phyloP scores from a whole-genome alignment of 1,140 invertebrate species.

The Diprion similis region DNA sequence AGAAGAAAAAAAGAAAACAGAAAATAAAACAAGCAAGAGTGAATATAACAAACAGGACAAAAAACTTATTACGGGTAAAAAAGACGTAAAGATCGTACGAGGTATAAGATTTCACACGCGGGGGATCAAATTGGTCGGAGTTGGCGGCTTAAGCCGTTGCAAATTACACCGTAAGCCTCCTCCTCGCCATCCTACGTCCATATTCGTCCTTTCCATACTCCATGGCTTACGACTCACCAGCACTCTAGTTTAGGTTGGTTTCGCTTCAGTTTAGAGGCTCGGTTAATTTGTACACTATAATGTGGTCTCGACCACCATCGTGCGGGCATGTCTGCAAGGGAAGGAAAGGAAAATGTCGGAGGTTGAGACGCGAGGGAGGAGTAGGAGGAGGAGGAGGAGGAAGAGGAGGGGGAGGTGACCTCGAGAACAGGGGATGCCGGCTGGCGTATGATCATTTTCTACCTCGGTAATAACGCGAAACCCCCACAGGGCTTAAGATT shows the following conservation, averaged over 20 bases:
- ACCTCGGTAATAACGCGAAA: slow-evolving; percentile 39
- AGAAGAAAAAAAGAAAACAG: slow-evolving; percentile 17
- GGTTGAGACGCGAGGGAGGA: not conserved
- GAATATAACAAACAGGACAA: slow-evolving; percentile 16
- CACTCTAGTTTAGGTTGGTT: not conserved
- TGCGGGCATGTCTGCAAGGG: not conserved
- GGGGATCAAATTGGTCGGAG: slow-evolving; percentile 52
- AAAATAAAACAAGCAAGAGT: slow-evolving; percentile 14
- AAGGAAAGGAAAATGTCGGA: not conserved
- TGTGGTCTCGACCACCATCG: not conserved
- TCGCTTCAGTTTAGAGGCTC: not conserved
- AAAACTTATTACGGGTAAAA: slow-evolving; percentile 23
- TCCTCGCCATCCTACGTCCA: slow-evolving; percentile 41
- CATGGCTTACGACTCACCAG: no score
- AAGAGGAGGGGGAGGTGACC: slow-evolving; percentile 23
- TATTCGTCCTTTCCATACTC: slow-evolving; percentile 35
- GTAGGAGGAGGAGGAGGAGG: slow-evolving; percentile 31
- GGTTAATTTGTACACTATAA: not conserved
- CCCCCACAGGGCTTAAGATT: slow-evolving; percentile 40
- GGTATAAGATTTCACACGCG: slow-evolving; percentile 54
- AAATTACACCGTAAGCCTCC: slow-evolving; percentile 59
- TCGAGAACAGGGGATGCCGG: not conserved
- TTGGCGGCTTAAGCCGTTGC: slow-evolving; percentile 49
- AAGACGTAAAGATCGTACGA: slow-evolving; percentile 32
- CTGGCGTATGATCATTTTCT: slow-evolving; percentile 48